A percentile compares a stretch with the other conserved stretches of the same genome.
Conservation (phyloP, 2,113 vertebrate genomes). For the Mungos mungo region DNA sequence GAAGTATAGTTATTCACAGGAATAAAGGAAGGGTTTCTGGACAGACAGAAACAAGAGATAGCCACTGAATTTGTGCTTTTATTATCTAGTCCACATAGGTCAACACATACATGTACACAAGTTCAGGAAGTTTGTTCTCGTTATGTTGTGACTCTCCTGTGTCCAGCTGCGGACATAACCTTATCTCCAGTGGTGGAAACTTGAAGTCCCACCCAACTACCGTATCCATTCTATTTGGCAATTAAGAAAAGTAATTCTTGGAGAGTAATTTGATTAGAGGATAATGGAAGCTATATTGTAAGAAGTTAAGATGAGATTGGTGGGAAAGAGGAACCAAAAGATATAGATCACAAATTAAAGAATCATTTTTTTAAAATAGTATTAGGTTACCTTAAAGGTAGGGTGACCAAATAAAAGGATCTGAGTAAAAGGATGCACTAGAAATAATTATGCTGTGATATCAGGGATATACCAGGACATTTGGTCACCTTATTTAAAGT, state of each 20-base stretch:
- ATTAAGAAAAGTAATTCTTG: constrained; percentile 1
- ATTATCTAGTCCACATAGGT: neutral
- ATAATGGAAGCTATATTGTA: neutral
- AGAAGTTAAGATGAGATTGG: neutral
- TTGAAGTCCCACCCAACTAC: neutral
- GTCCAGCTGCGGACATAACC: neutral
- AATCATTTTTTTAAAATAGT: neutral
- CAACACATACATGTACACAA: neutral
- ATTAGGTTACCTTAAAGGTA: constrained; percentile 32
- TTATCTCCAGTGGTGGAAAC: neutral
- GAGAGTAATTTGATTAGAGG: constrained; percentile 3
- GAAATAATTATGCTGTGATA: constrained; percentile 13
- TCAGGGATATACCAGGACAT: neutral
- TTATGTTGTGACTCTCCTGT: neutral
- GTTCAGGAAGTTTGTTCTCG: neutral
- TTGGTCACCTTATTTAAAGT: constrained; percentile 29
- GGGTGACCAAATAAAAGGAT: neutral
- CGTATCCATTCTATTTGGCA: neutral
- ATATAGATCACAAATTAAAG: neutral
- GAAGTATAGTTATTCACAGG: neutral
- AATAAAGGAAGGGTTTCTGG: constrained; percentile 2
- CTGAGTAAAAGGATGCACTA: neutral
- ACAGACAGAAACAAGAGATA: neutral
- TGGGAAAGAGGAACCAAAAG: constrained; percentile 15
- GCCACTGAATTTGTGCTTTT: constrained; percentile 2